phyloP scores from a whole-genome alignment of 37 sponge, comb jelly and placozoan genomes.

The Cladorhizidae sp. region DNA sequence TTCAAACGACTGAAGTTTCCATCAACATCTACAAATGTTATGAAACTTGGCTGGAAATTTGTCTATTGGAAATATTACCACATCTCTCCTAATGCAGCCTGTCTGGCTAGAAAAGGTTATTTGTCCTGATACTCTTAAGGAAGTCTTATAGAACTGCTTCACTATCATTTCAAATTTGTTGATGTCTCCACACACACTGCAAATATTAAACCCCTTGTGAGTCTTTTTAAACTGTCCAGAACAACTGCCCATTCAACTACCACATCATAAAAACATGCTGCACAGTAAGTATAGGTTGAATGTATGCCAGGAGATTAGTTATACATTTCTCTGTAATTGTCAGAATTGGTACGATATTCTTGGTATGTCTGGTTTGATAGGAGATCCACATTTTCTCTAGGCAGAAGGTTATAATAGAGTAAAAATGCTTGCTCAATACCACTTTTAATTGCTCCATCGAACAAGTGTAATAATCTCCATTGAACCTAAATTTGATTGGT shows the following conservation, averaged over 20 bases:
- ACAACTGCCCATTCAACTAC: conserved; percentile 26
- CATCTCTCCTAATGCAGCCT: background rate
- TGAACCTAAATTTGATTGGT: background rate
- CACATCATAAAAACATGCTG: conserved; percentile 21
- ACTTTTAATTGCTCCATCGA: background rate
- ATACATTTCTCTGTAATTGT: background rate
- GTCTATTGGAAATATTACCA: background rate
- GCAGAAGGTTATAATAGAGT: background rate
- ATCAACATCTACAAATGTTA: too few relatives aligned
- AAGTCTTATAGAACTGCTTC: conserved; percentile 8
- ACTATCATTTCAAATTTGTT: background rate
- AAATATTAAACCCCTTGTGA: too few relatives aligned
- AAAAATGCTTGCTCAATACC: background rate
- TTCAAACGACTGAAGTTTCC: too few relatives aligned
- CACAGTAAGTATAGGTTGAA: background rate
- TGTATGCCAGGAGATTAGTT: background rate
- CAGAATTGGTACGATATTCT: background rate
- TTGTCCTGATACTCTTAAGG: conserved; percentile 8
- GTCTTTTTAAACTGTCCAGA: conserved; percentile 3
- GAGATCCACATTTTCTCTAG: background rate
- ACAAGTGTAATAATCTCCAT: background rate
- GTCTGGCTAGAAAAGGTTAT: background rate
- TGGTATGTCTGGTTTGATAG: background rate
- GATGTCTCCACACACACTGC: background rate
- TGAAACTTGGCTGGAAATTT: too few relatives aligned